phyloP scores from a whole-genome alignment of 2,888 invertebrate species.

The Campopleginae sp. region DNA sequence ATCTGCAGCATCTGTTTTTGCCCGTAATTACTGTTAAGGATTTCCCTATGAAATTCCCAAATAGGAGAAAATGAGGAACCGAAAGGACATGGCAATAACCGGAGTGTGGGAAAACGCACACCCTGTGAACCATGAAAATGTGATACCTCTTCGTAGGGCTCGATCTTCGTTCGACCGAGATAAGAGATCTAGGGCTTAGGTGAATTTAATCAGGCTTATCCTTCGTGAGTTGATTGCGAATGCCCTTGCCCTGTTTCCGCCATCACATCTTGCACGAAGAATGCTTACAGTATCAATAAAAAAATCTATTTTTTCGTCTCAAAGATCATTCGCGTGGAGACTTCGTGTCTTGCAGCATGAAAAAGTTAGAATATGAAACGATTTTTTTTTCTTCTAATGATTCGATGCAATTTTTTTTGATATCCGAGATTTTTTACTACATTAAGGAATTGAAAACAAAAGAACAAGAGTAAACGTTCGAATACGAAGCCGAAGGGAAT shows the following conservation, averaged over 20 bases:
- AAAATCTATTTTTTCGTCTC: constrained; percentile 12
- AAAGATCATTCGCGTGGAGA: constrained; percentile 1
- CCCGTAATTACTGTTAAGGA: neutral
- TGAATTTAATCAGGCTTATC: constrained; percentile 63
- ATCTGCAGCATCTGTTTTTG: too few species aligned
- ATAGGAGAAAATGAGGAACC: neutral
- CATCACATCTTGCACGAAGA: constrained; percentile 14
- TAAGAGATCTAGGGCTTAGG: constrained; percentile 23
- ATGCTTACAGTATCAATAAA: constrained; percentile 17
- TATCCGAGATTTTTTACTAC: neutral
- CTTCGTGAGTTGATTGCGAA: constrained; percentile 60
- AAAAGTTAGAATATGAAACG: neutral
- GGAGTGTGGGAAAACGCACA: constrained; percentile 22
- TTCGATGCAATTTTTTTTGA: neutral
- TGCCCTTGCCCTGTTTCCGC: constrained; percentile 21
- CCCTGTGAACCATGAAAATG: constrained; percentile 19
- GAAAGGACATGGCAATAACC: neutral
- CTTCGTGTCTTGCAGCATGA: neutral
- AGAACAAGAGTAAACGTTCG: neutral
- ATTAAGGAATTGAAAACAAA: neutral
- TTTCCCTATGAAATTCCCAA: neutral
- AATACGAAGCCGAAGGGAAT: neutral
- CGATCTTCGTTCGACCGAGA: constrained; percentile 17
- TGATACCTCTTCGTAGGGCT: constrained; percentile 23
- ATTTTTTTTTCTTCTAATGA: neutral